Base-by-base conservation (phyloP, 2,888 invertebrate genomes). In the Argyresthia goedartella region DNA sequence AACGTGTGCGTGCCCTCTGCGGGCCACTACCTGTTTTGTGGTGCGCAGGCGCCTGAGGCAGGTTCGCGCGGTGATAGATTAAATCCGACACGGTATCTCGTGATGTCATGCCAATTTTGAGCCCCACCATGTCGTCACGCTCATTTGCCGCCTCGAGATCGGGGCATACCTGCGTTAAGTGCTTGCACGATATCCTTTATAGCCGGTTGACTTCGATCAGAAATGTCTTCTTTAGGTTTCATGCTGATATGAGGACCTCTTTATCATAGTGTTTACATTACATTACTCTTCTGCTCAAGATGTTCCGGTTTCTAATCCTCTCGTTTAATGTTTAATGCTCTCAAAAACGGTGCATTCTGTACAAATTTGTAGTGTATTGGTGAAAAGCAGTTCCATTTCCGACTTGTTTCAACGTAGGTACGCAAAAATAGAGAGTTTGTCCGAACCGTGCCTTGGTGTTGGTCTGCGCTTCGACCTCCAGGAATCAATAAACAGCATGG, bases 81-180 rank as follows among this genome's bases (percentile, higher is more conserved):
- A 81, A 81, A 85, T 86, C 81, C 73, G 86, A 76, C 80, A 81
- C 84, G 84, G 76, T 71, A 81, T 77, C 81, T 82, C 82, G 72
- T 78, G 79, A 77, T 82, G 84, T 82, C 81, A 84, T 77, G 86
- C 82, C 81, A 78, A 85, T 82, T 82, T 73, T 64, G 71, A 71
- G 66, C 59, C 65, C 69, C 67, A 68, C 67, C 69, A 66, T 65
- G 68, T 69, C 80, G 80, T 79, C 81, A 81, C 78, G 81, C 76
- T 76, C 67, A 71, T 78, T 80, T 67, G 58, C 66, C 61, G 65
- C 64, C 64, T 62, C 49, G 41, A 48, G 36, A 48, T 48, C n/a
- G 36, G 25, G 48, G 36, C 48, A 48, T 48, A 48, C 48, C 48
- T 48, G 48, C 36, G 48, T 36, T 48, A 48, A 48, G 36, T 14